A percentile compares a stretch with the other conserved stretches of the same genome.
Evolutionary conservation across 2,797 vertebrate genomes (phyloP).

Genomic region (Borostomias antarcticus): DNA sequence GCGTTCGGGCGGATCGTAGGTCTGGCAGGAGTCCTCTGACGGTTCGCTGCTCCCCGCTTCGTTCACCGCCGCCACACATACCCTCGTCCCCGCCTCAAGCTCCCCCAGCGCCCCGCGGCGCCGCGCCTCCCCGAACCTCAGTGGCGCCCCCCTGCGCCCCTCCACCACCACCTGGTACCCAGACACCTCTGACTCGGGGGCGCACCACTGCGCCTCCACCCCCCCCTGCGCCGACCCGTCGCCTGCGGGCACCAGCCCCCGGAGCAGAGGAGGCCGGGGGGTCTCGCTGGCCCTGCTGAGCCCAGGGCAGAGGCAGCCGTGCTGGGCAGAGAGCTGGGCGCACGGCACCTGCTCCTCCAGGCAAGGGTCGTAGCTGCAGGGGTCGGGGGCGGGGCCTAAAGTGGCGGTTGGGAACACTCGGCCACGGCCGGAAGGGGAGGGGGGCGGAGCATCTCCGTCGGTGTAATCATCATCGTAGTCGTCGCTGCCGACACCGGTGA

Average conservation of each 20-base stretch:
- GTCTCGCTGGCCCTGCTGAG: slow-evolving; percentile 54
- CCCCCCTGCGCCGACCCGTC: slow-evolving; percentile 44
- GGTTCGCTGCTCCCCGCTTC: slow-evolving; percentile 68
- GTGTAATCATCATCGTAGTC: neutral
- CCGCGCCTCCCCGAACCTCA: slow-evolving; percentile 37
- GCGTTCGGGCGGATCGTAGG: slow-evolving; percentile 39
- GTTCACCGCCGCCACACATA: slow-evolving; percentile 83
- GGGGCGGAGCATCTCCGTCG: neutral
- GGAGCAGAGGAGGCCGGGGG: slow-evolving; percentile 71
- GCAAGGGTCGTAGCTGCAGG: slow-evolving; percentile 77
- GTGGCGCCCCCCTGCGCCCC: neutral
- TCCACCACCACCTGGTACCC: slow-evolving; percentile 70
- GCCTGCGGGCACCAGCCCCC: slow-evolving; percentile 45
- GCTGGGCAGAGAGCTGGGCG: slow-evolving; percentile 36
- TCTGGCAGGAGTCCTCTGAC: slow-evolving; percentile 64
- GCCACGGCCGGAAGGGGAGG: neutral
- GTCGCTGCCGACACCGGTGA: neutral
- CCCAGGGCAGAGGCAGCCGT: slow-evolving; percentile 75
- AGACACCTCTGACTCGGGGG: slow-evolving; percentile 78
- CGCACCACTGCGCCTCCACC: slow-evolving; percentile 80
- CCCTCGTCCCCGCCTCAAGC: slow-evolving; percentile 63
- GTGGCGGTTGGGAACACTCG: neutral
- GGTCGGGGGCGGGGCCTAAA: fast-evolving
- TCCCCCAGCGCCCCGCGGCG: slow-evolving; percentile 60
- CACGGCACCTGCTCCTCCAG: slow-evolving; percentile 78